A percentile compares a stretch with the other conserved stretches of the same genome.
Conservation (phyloP, 2,888 invertebrate genomes). For the Pandemis cinnamomeana region DNA sequence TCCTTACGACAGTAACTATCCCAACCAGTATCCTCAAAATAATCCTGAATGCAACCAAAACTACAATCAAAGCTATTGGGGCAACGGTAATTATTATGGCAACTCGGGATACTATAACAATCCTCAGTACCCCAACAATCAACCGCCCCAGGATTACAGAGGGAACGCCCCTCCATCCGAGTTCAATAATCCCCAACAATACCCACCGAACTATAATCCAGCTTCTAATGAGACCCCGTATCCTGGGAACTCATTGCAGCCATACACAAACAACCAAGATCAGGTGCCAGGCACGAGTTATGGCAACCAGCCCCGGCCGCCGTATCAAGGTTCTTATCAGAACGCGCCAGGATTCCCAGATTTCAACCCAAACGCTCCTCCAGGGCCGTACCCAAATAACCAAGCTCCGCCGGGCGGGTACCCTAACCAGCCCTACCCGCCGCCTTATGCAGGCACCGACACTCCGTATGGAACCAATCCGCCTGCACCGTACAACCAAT, state of each 20-base stretch:
- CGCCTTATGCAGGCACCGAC: conserved; percentile 59
- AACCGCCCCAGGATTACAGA: conserved; percentile 65
- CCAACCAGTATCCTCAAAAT: conserved; percentile 73
- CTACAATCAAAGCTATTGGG: conserved; percentile 78
- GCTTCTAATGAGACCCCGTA: conserved; percentile 64
- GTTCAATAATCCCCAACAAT: conserved; percentile 65
- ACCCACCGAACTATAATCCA: conserved; percentile 67
- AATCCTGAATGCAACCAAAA: conserved; percentile 62
- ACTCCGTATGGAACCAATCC: conserved; percentile 59
- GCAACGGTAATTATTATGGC: conserved; percentile 72
- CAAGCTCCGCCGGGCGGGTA: conserved; percentile 44
- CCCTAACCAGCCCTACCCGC: conserved; percentile 65
- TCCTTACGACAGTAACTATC: conserved; percentile 71
- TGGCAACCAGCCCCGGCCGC: conserved; percentile 64
- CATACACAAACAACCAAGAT: conserved; percentile 68
- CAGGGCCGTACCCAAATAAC: conserved; percentile 46
- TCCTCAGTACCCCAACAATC: conserved; percentile 70
- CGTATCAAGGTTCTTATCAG: conserved; percentile 58
- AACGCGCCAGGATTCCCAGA: conserved; percentile 67
- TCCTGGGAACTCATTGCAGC: conserved; percentile 63
- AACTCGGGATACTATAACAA: conserved; percentile 75
- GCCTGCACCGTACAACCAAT: conserved; percentile 66
- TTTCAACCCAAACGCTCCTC: conserved; percentile 61
- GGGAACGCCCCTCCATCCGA: conserved; percentile 58
- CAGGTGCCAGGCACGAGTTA: conserved; percentile 51